Conservation (phyloP, 1,140 invertebrate species). For the Coelopa frigida region DNA sequence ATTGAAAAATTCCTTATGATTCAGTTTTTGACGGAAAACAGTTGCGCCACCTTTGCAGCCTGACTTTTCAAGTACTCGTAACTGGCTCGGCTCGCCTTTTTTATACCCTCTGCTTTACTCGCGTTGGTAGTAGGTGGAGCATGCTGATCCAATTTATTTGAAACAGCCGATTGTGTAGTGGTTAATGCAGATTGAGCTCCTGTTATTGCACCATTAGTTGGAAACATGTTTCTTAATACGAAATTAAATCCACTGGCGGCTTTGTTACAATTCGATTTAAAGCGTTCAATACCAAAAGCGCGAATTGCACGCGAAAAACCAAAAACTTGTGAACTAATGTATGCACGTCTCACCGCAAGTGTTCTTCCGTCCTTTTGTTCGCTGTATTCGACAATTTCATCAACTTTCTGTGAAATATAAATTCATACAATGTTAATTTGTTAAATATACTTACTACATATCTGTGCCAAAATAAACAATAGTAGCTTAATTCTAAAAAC, state of each 20-base stretch:
- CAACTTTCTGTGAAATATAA: constrained; percentile 70
- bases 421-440: no score
- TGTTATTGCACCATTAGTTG: constrained; percentile 28
- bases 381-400: constrained; percentile 80
- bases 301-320: constrained; percentile 82
- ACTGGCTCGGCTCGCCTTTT: constrained; percentile 66
- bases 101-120: constrained; percentile 56
- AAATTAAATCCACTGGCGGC: constrained; percentile 77
- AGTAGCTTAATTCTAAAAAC: no score
- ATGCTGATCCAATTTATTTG: constrained; percentile 30
- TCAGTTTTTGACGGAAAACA: constrained; percentile 42
- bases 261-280: constrained; percentile 75
- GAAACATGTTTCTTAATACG: constrained; percentile 67
- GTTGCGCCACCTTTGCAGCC: constrained; percentile 53
- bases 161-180: not conserved
- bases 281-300: constrained; percentile 79
- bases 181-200: not conserved
- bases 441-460: no score
- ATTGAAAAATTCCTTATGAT: no score
- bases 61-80: constrained; percentile 69
- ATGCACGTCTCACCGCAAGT: constrained; percentile 68
- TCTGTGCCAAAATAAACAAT: no score
- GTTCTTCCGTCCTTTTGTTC: constrained; percentile 65
- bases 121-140: no score
- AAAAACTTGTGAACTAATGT: constrained; percentile 79